Base-by-base conservation (phyloP, 2,888 invertebrate genomes). In the Thecocarcelia acutangulata region DNA sequence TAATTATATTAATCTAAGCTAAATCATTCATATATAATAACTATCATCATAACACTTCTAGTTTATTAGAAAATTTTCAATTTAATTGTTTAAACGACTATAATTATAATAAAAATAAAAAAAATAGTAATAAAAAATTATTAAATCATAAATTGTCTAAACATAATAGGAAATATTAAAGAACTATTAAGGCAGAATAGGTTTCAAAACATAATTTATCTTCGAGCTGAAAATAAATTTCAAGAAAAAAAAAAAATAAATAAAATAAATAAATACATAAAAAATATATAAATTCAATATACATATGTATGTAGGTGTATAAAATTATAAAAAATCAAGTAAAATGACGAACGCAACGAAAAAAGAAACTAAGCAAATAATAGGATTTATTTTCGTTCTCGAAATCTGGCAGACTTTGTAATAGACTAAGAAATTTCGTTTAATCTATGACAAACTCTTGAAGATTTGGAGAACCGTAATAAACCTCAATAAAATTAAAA, bases 181-280 rank as follows among this genome's bases (percentile, higher is more conserved):
- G 9, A 54, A 17, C 37, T 33, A 33, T 33, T 33, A 4, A 69
- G 33, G 44, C 37, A 19, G 42, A 58, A n/a, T 50, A 19, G 33
- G 33, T 44, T 37, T 63, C 48, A 66, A 78, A 66, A 80, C 42
- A 74, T 46, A 75, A 70, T 50, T 80, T 80, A 80, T 80, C 80
- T 80, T 63, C 80, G 80, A 37, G 76, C 80, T 80, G 80, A 76
- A 80, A 80, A 75, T 75, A 75, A 80, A 80, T 58, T 70, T 58
- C 40, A 59, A 66, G 40, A 64, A 73, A 50, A 50, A 63, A 50
- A 50, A 63, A 40, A 68, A 69, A 8, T 11, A 68, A 40, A 46
- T 40, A 44, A 24, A 46, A 56, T 40, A 56, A 72, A 59, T 48
- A 61, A 11, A 28, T 33, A 59, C 12, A 40, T 15, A 59, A 17